phyloP scores from a whole-genome alignment of 2,113 vertebrate species.

The Rhea pennata region DNA sequence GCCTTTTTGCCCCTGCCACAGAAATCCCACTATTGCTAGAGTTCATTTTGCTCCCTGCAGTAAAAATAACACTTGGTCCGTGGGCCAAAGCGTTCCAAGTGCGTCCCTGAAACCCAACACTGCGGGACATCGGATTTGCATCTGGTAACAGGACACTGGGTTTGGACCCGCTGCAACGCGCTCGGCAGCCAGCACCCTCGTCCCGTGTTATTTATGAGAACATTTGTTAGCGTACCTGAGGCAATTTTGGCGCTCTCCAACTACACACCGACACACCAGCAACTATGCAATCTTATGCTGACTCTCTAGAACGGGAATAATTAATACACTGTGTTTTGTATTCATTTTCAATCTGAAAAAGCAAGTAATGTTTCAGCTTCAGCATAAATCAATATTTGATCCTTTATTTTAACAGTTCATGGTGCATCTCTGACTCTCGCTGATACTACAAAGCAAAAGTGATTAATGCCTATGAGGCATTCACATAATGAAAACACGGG shows the following conservation, averaged over 20 bases:
- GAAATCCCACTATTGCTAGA: neutral
- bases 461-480: neutral
- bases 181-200: neutral
- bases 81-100: neutral
- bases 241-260: neutral
- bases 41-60: neutral
- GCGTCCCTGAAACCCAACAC: constrained; percentile 32
- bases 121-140: neutral
- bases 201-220: neutral
- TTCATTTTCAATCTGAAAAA: neutral
- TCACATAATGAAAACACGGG: neutral
- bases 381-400: neutral
- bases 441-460: neutral
- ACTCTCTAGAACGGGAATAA: neutral
- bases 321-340: neutral
- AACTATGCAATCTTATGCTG: rapidly evolving
- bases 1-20: neutral
- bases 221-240: neutral
- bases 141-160: constrained; percentile 48
- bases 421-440: neutral
- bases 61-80: constrained; percentile 39
- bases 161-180: constrained; percentile 26
- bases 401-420: neutral
- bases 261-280: neutral
- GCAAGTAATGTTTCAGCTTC: neutral